Evolutionary conservation across 2,888 invertebrate species (phyloP), one percentile per base, ranked within the genome.

Genomic region (Bembecia ichneumoniformis): DNA sequence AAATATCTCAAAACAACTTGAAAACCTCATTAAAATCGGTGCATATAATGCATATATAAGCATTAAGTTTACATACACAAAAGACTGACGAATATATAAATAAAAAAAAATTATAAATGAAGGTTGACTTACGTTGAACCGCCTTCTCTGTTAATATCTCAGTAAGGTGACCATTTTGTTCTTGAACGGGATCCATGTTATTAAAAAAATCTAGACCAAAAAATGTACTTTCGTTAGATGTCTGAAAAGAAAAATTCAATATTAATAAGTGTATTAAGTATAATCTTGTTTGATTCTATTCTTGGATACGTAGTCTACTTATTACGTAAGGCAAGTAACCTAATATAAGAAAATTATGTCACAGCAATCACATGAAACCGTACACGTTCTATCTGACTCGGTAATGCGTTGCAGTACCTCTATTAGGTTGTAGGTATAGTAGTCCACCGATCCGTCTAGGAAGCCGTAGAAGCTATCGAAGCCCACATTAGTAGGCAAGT

Each of bases 401-500:
- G 40, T 40, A 40, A 40, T 40, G 13, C n/a, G 40, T 40, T 9
- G 28, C 7, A 40, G 14, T 40, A 40, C 74, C 71, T 74, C 68
- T 46, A 73, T 58, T 43, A 90, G 89, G 74, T 93, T 91, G 54
- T 71, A 71, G 56, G 91, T 90, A 64, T 87, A 93, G 69, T 96
- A 96, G 71, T 94, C 93, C 57, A 93, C 91, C 56, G 90, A 90
- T 10, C 92, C 93, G 58, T 91, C 92, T 84, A 93, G 92, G 77
- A 94, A 96, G 45, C 96, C 96, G 64, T 90, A 93, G 73, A 95
- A 95, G 36, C 90, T 89, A 64, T 94, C 91, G 74, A 95, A 95
- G 47, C 94, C 95, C 58, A 94, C 89, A 63, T 87, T 88, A 43
- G 89, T 89, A 1, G 94, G 94, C 0, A 92, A 91, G 75, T 91